These are phyloP conservation scores for Neuroscelio doddi DNA, from an alignment of 2,888 invertebrate genomes.

Conservation along the genomic window DNA sequence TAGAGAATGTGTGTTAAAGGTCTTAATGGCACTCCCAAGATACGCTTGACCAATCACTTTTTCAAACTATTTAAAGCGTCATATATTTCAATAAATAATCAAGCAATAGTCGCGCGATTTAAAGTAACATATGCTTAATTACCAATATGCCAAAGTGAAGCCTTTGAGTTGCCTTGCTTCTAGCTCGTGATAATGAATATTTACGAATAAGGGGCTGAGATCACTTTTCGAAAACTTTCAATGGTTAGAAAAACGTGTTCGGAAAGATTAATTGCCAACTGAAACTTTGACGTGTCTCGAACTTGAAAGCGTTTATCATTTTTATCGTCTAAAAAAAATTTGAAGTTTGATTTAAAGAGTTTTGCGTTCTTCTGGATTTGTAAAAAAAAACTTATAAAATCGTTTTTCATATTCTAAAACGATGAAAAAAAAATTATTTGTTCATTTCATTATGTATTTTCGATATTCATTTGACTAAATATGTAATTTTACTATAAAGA, in stretches of 20 bases:
- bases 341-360: no score
- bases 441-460: no score
- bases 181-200: slow-evolving; percentile 36
- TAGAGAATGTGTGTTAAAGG: slow-evolving; percentile 60
- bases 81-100: slow-evolving; percentile 11
- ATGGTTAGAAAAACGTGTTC: neutral
- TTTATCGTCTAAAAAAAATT: neutral
- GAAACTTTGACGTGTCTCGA: slow-evolving; percentile 2
- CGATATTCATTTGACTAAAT: no score
- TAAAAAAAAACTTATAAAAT: no score
- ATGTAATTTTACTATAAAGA: no score
- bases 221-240: neutral
- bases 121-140: slow-evolving; percentile 12
- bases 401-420: no score
- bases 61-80: neutral
- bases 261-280: slow-evolving; percentile 9
- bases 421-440: no score
- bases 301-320: neutral
- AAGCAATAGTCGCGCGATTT: neutral
- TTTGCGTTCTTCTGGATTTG: no score
- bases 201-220: slow-evolving; percentile 22
- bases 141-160: neutral
- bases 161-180: neutral
- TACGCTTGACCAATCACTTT: slow-evolving; percentile 39
- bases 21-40: slow-evolving; percentile 59